Conservation (phyloP, 2,888 invertebrate genomes). For the Xylocampa areola region DNA sequence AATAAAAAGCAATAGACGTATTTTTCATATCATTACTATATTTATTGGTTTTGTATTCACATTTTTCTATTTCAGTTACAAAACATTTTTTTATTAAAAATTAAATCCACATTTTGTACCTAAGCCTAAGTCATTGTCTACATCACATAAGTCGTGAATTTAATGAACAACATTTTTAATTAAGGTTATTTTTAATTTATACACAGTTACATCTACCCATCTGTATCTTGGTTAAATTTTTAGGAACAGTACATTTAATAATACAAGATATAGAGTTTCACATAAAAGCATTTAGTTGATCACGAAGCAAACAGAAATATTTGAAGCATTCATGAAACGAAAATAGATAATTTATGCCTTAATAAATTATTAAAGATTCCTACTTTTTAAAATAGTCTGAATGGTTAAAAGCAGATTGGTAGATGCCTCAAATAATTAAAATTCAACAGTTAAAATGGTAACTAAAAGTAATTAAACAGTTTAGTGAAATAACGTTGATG, state of each 20-base stretch:
- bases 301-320: constrained; percentile 19
- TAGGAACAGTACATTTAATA: constrained; percentile 45
- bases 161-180: constrained; percentile 58
- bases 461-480: constrained; percentile 50
- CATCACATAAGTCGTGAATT: constrained; percentile 72
- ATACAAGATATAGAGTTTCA: constrained; percentile 17
- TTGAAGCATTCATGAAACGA: neutral
- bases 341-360: constrained; percentile 6
- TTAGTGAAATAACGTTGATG: constrained; percentile 28
- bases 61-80: constrained; percentile 87
- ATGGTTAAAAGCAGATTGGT: constrained; percentile 42
- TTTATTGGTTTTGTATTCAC: constrained; percentile 89
- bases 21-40: constrained; percentile 77
- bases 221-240: constrained; percentile 38
- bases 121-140: constrained; percentile 88
- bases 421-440: constrained; percentile 41
- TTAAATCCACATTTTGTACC: constrained; percentile 84
- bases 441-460: constrained; percentile 54
- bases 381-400: constrained; percentile 1
- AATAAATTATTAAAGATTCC: constrained; percentile 14
- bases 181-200: constrained; percentile 49
- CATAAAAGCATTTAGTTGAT: constrained; percentile 25
- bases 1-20: constrained; percentile 29
- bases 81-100: constrained; percentile 84
- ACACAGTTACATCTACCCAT: constrained; percentile 57